Percentiles rank a stretch among this genome's conserved stretches.
Evolutionary conservation across 2,888 invertebrate genomes (phyloP).

Genomic region (Minunthozetes semirufus): DNA sequence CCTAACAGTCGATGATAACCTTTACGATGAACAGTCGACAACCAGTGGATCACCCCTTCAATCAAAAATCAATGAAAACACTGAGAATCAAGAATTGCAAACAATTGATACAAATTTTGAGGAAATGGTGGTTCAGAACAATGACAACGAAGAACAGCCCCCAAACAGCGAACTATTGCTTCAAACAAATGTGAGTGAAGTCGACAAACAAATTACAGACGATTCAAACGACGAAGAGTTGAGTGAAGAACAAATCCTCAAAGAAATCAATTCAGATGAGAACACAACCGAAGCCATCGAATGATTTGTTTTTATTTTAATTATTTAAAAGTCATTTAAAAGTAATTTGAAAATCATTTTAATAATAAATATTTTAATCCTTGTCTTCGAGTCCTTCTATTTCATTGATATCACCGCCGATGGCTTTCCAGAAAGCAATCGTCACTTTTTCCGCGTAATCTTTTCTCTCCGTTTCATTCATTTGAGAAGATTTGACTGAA

Average conservation of each 20-base stretch:
- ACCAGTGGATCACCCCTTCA: too few relatives aligned
- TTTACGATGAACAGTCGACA: too few relatives aligned
- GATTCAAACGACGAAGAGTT: background rate
- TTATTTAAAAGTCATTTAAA: background rate
- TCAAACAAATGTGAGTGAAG: too few relatives aligned
- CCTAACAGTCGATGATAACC: too few relatives aligned
- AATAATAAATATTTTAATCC: background rate
- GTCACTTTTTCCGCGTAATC: constrained; percentile 62
- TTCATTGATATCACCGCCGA: constrained; percentile 64
- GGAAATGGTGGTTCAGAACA: too few relatives aligned
- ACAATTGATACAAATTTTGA: too few relatives aligned
- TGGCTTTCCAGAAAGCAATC: constrained; percentile 65
- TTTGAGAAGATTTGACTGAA: constrained; percentile 55
- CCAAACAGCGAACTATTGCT: too few relatives aligned
- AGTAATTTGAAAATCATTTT: background rate
- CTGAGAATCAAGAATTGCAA: too few relatives aligned
- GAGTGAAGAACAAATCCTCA: background rate
- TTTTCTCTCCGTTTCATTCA: constrained; percentile 60
- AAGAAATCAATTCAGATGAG: background rate
- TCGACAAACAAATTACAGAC: background rate
- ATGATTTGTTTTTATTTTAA: background rate
- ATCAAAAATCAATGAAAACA: too few relatives aligned
- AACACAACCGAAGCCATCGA: background rate
- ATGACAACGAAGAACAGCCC: too few relatives aligned
- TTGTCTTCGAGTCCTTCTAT: constrained; percentile 50